Conservation (phyloP, 1,140 invertebrate genomes). For the Drosophila arawakana region DNA sequence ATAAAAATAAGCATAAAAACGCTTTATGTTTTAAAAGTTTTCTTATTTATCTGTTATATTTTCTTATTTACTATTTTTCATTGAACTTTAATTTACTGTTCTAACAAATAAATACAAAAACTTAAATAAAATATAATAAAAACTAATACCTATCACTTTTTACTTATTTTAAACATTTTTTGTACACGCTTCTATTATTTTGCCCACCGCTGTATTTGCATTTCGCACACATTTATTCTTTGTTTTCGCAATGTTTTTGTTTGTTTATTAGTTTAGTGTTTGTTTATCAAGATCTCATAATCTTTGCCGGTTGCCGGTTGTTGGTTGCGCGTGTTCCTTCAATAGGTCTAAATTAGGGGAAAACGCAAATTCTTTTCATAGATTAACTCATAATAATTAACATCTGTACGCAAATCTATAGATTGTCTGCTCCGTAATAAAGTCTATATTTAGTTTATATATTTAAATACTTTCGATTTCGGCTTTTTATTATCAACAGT, state of each 20-base stretch:
- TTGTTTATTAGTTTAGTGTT: constrained; percentile 57
- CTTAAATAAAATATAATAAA: not conserved
- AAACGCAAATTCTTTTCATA: not conserved
- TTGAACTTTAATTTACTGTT: too few relatives aligned
- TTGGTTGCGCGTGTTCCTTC: constrained; percentile 1
- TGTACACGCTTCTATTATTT: not conserved
- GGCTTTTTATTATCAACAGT: not conserved
- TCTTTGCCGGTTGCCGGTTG: constrained; percentile 17
- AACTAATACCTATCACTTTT: not conserved
- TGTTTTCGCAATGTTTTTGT: constrained; percentile 65
- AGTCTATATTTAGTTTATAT: not conserved
- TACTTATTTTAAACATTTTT: not conserved
- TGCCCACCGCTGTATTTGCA: too few relatives aligned
- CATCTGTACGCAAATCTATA: not conserved
- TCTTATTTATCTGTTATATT: too few relatives aligned
- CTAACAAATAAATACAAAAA: too few relatives aligned
- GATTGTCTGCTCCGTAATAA: not conserved
- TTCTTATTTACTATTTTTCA: too few relatives aligned
- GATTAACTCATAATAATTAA: not conserved
- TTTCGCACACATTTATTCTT: too few relatives aligned
- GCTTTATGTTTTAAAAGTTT: too few relatives aligned
- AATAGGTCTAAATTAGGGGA: not conserved
- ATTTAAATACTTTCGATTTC: not conserved
- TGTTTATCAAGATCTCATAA: constrained; percentile 57
- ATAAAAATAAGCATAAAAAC: too few relatives aligned